phyloP scores from a whole-genome alignment of 2,113 vertebrate species.

The Gymnobelideus leadbeateri region DNA sequence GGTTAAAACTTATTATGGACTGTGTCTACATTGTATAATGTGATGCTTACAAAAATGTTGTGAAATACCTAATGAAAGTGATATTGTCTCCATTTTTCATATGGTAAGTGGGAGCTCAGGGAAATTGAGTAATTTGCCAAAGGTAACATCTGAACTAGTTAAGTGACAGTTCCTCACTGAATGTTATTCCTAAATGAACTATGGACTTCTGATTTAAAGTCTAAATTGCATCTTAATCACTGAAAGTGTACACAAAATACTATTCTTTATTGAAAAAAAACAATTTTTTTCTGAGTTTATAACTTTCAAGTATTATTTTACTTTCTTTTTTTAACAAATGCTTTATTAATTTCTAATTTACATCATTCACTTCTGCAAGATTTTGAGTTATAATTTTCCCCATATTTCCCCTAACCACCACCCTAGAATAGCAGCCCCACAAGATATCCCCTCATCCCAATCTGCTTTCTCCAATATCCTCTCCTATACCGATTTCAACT shows the following conservation, averaged over 20 bases:
- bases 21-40: background rate
- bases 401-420: no score
- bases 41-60: background rate
- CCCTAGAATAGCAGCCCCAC: no score
- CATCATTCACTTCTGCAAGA: no score
- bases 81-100: background rate
- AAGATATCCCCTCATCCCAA: no score
- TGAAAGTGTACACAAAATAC: background rate
- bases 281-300: no score
- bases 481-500: no score
- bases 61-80: background rate
- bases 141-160: background rate
- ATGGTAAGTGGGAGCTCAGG: background rate
- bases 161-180: background rate
- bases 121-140: background rate
- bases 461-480: no score
- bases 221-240: background rate
- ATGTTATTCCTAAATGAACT: no score
- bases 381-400: no score
- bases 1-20: background rate
- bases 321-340: no score
- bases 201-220: background rate
- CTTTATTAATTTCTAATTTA: no score
- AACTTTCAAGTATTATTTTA: background rate
- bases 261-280: background rate